Percentiles rank a stretch among this genome's conserved stretches.
These are phyloP conservation scores for Cichladusa arquata DNA, from an alignment of 2,113 vertebrate species.

Conservation along the genomic window DNA sequence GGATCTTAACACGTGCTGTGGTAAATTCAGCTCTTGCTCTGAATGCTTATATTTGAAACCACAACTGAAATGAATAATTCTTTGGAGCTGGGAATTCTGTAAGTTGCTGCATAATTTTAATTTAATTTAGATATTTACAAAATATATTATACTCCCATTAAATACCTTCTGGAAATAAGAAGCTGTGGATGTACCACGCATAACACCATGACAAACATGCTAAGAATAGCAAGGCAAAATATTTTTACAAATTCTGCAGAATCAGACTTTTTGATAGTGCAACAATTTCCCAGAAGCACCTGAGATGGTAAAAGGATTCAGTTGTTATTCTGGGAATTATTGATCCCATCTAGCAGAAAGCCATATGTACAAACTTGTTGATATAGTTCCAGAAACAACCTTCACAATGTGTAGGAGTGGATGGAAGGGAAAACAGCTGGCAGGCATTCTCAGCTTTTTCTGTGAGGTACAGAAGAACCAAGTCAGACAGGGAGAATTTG, in stretches of 20 bases:
- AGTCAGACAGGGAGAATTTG: neutral
- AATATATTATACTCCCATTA: neutral
- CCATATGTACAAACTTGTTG: neutral
- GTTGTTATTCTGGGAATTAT: neutral
- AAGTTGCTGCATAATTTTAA: neutral
- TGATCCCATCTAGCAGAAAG: conserved; percentile 5
- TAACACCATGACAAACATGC: neutral
- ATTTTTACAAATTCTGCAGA: neutral
- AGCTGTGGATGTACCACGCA: neutral
- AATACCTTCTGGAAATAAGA: neutral
- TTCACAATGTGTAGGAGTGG: neutral
- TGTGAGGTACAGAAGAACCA: neutral
- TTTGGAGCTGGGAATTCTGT: neutral
- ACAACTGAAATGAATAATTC: neutral
- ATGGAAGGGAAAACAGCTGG: neutral
- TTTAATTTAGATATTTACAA: neutral
- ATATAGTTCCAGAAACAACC: neutral
- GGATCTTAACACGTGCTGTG: neutral
- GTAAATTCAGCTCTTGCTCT: neutral
- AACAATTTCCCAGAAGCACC: neutral
- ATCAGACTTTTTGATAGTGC: neutral
- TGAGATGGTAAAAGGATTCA: neutral
- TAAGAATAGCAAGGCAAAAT: neutral
- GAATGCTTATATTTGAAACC: neutral
- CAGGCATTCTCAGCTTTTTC: neutral